Evolutionary conservation across 1,140 invertebrate species (phyloP).

Genomic region (Bombus impatiens): DNA sequence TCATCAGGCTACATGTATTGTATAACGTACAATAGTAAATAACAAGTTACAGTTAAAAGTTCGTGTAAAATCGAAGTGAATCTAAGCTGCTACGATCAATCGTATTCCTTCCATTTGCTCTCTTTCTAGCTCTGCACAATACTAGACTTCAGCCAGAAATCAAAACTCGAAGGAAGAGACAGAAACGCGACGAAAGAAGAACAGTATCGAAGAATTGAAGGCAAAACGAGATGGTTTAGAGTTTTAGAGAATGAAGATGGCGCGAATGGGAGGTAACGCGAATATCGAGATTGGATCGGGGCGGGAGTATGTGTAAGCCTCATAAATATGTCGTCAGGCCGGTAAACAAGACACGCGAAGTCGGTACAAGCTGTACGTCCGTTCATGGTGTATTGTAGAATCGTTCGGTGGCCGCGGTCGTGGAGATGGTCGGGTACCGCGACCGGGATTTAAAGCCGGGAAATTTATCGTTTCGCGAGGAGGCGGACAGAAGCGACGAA

Average conservation of each 20-base stretch:
- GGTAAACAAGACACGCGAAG: constrained; percentile 67
- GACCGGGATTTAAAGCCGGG: constrained; percentile 65
- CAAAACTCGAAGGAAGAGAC: not conserved
- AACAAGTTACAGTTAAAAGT: too few species aligned
- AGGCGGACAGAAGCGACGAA: constrained; percentile 64
- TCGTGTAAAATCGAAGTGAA: not conserved
- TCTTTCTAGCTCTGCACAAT: too few species aligned
- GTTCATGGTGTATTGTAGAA: constrained; percentile 41
- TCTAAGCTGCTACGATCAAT: not conserved
- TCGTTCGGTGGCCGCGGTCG: constrained; percentile 45
- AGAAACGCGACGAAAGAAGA: not conserved
- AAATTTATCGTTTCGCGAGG: constrained; percentile 69
- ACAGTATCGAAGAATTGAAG: not conserved
- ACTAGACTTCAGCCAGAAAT: not conserved
- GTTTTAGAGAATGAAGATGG: not conserved
- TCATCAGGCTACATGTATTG: too few species aligned
- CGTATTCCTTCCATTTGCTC: too few species aligned
- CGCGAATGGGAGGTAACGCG: constrained; percentile 2
- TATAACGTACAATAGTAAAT: too few species aligned
- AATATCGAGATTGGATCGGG: constrained; percentile 67
- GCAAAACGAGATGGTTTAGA: not conserved
- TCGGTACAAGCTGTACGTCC: constrained; percentile 50
- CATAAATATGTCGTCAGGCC: constrained; percentile 68
- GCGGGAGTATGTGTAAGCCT: constrained; percentile 30
- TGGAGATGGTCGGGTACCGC: constrained; percentile 44